These are phyloP conservation scores for Gymnoscopelus microlampas DNA, from an alignment of 2,797 vertebrate genomes.

Conservation along the genomic window DNA sequence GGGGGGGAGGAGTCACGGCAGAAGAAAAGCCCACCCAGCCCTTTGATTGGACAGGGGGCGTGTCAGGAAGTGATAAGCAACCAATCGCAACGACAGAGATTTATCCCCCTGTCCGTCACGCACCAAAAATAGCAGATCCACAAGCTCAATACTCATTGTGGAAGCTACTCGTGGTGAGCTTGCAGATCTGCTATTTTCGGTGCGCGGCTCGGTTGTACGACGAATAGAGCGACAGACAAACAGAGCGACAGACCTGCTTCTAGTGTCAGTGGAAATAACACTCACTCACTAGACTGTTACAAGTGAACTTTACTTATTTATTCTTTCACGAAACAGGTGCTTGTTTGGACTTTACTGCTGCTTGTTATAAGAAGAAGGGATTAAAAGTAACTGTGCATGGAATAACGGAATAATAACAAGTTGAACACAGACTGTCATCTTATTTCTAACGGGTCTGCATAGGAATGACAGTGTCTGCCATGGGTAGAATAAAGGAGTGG, in stretches of 20 bases:
- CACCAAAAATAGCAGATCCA: too few species aligned
- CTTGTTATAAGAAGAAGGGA: background rate
- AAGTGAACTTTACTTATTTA: slow-evolving; percentile 3
- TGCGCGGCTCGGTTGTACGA: too few species aligned
- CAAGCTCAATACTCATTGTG: too few species aligned
- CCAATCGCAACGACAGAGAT: slow-evolving; percentile 44
- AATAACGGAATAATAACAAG: background rate
- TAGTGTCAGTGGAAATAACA: too few species aligned
- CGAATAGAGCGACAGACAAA: too few species aligned
- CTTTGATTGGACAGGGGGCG: slow-evolving; percentile 45
- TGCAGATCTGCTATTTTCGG: too few species aligned
- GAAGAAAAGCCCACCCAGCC: background rate
- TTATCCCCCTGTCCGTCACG: background rate
- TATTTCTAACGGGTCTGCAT: background rate
- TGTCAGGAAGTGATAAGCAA: slow-evolving; percentile 30
- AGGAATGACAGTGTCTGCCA: slow-evolving; percentile 43
- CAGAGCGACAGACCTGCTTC: too few species aligned
- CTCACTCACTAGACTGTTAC: too few species aligned
- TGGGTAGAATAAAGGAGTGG: slow-evolving; percentile 57
- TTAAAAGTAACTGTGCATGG: slow-evolving; percentile 6
- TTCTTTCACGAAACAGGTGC: background rate
- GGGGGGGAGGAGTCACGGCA: background rate
- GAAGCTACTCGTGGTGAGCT: too few species aligned
- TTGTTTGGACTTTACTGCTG: background rate
- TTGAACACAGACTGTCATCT: slow-evolving; percentile 7